These are phyloP conservation scores for Actinostola sp. DNA, from an alignment of 92 coral and sea anemone species.

Conservation along the genomic window DNA sequence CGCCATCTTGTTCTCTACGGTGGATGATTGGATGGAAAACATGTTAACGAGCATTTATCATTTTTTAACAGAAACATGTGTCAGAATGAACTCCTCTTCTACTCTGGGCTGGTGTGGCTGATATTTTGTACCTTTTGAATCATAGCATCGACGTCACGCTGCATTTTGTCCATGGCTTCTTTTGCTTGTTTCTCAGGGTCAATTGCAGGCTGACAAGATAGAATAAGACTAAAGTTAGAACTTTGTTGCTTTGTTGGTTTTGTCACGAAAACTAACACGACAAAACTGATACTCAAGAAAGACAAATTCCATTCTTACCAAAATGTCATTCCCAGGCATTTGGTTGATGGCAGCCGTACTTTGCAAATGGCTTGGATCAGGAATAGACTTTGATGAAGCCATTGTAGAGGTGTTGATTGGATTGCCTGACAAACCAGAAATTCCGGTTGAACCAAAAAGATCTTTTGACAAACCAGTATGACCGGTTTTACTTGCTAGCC, in stretches of 20 bases:
- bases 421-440: constrained; percentile 4
- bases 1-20: no score
- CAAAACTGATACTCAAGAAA: no score
- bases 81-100: no score
- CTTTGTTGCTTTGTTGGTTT: no score
- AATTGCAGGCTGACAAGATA: constrained; percentile 45
- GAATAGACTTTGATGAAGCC: constrained; percentile 9
- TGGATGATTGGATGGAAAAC: no score
- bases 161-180: constrained; percentile 66
- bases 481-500: not conserved
- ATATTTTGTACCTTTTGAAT: constrained; percentile 56
- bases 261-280: no score
- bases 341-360: not conserved
- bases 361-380: not conserved
- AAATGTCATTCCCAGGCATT: constrained; percentile 34
- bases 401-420: not conserved
- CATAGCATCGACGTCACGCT: constrained; percentile 73
- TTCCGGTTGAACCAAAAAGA: not conserved
- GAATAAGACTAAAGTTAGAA: not conserved
- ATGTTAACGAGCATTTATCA: no score
- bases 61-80: no score
- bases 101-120: no score
- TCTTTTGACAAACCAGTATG: constrained; percentile 9
- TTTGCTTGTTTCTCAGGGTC: constrained; percentile 74
- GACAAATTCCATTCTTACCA: constrained; percentile 50